Evolutionary conservation across 2,888 invertebrate species (phyloP).

Genomic region (Drosophila flavopinicola): DNA sequence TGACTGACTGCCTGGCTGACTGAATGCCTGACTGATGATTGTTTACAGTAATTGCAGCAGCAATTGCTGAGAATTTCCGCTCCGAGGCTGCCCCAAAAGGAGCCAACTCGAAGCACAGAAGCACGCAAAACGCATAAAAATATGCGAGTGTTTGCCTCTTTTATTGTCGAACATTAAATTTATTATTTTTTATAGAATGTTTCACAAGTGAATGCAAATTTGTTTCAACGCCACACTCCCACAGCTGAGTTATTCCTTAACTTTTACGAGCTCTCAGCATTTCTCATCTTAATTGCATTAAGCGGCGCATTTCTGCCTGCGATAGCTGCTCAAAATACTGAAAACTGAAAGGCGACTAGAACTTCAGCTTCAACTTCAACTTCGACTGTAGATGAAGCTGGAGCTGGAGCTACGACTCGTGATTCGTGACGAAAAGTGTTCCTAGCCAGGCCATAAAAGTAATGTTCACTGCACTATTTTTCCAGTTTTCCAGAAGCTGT

Average conservation of each 20-base stretch:
- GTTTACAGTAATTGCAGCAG: constrained; percentile 72
- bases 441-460: constrained; percentile 57
- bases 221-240: constrained; percentile 37
- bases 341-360: constrained; percentile 9
- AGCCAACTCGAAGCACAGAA: constrained; percentile 12
- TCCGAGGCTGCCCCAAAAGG: constrained; percentile 5
- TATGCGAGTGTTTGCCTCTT: constrained; percentile 63
- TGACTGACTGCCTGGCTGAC: constrained; percentile 25
- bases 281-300: constrained; percentile 66
- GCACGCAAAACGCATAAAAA: constrained; percentile 76
- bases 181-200: constrained; percentile 80
- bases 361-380: constrained; percentile 11
- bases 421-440: constrained; percentile 12
- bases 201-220: constrained; percentile 80
- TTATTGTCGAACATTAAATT: constrained; percentile 79
- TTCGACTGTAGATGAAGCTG: constrained; percentile 4
- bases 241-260: constrained; percentile 31
- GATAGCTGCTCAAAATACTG: neutral
- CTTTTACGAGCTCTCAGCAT: constrained; percentile 53
- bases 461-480: constrained; percentile 29
- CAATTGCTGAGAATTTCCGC: constrained; percentile 54
- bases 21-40: constrained; percentile 61
- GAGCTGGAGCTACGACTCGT: too few species aligned
- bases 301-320: constrained; percentile 22
- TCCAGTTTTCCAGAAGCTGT: constrained; percentile 57